A percentile compares a stretch with the other conserved stretches of the same genome.
Conservation (phyloP, 2,797 vertebrate genomes). For the Clangula hyemalis region DNA sequence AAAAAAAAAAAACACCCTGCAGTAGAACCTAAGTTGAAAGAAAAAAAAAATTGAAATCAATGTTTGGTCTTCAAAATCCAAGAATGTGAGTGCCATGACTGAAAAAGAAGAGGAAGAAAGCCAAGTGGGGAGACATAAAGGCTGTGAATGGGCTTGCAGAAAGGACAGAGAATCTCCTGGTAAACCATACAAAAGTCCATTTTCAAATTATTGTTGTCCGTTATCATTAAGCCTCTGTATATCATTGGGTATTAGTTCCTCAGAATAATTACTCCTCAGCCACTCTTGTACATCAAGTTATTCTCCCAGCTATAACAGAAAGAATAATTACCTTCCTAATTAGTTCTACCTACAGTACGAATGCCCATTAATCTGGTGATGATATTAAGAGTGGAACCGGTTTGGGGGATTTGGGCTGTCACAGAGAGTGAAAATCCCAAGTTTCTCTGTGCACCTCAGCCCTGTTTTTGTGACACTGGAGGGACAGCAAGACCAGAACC, state of each 20-base stretch:
- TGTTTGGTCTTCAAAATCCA: too few relatives aligned
- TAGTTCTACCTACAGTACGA: background rate
- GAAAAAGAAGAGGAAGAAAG: background rate
- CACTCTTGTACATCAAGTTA: background rate
- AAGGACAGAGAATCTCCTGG: background rate
- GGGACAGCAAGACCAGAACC: background rate
- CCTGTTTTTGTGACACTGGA: background rate
- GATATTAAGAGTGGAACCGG: background rate
- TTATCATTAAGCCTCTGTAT: background rate
- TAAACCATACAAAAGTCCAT: background rate
- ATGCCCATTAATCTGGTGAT: background rate
- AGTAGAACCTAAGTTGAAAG: background rate
- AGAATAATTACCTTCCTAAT: background rate
- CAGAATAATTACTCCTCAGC: background rate
- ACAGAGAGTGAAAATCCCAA: background rate
- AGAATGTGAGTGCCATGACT: background rate
- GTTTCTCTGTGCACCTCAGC: background rate
- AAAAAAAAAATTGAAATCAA: background rate
- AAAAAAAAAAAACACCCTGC: too few relatives aligned
- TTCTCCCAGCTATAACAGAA: background rate
- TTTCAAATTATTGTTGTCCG: background rate
- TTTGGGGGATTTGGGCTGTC: background rate
- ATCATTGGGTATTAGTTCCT: background rate
- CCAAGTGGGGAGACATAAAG: background rate
- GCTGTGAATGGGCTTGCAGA: background rate